Evolutionary conservation across 2,888 invertebrate species (phyloP), one percentile per base, ranked within the genome.

Genomic region (Bugula neritina): DNA sequence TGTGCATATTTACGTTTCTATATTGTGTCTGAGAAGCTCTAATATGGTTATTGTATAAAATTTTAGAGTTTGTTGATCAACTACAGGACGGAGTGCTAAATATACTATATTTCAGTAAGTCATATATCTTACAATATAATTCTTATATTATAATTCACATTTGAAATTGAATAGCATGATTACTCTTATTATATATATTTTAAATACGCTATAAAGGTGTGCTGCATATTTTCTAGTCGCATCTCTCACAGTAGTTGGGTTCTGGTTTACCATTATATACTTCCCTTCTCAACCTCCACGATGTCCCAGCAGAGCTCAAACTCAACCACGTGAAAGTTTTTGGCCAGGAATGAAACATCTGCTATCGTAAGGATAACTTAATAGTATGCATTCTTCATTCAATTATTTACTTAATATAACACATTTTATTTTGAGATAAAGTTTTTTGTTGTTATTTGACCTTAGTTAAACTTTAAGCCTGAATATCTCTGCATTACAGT

Each of bases 221-320:
- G n/a, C n/a, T n/a, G n/a, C n/a, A n/a, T n/a, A n/a, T n/a, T n/a
- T n/a, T n/a, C n/a, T n/a, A n/a, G n/a, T n/a, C n/a, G n/a, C n/a
- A n/a, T n/a, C n/a, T n/a, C n/a, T n/a, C n/a, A n/a, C n/a, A n/a
- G n/a, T n/a, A n/a, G n/a, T n/a, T n/a, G n/a, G n/a, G n/a, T n/a
- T n/a, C n/a, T n/a, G n/a, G n/a, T n/a, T n/a, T n/a, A 73, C 78
- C 0, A 29, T 80, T 25, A 43, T 78, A 21, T 79, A 80, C 72
- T 81, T 80, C 73, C 81, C 81, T 5, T 74, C 75, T 31, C 77
- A 75, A 52, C 81, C 80, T 17, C 78, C 78, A 0, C 57, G 69
- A 1, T 79, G 80, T 17, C 80, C 81, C 5, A 78, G 79, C 69
- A 72, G 74, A 1, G 76, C 79, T 21, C 80, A 79, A 0, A 74